Base-by-base conservation (phyloP, 2,797 vertebrate species). In the Atherinosoma microstoma region DNA sequence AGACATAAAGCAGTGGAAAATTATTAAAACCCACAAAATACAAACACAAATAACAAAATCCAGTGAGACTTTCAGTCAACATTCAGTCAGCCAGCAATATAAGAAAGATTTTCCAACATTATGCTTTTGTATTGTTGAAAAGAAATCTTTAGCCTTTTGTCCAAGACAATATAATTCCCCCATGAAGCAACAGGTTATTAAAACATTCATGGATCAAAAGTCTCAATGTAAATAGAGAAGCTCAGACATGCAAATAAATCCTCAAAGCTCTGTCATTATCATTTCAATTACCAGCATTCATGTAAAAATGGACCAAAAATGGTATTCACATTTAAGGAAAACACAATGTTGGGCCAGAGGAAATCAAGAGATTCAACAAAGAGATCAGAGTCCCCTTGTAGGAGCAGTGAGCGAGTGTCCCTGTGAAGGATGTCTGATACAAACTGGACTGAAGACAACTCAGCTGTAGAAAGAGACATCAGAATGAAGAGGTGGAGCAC, bases 351-450 rank as follows among this genome's bases (percentile, higher is more conserved):
- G 45, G 29, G 24, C 34, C 20, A 57, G 20, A 38, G 65, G 42
- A 61, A 2, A 45, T 2, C 1, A 34, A 35, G 10, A 40, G 16
- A 9, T 11, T 53, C 38, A 58, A 62, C 32, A 57, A 69, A 67
- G 30, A 75, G 80, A 80, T 53, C 61, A 83, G 76, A 67, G 89
- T 94, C 91, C 93, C 92, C 92, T 94, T 91, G 88, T 82, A 62
- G 53, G 45, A 80, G 78, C 82, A 84, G 80, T 82, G 69, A 74
- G 57, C 45, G 76, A 62, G 60, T 45, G 38, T 84, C 87, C 74
- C 85, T 70, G 74, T 70, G 84, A 81, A 84, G 56, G 76, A 85
- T 79, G 82, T 76, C 80, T 62, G 69, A 76, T 70, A 69, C 67
- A 75, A 75, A 72, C 72, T 18, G 2, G 54, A 75, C 70, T 70